A percentile compares a stretch with the other conserved stretches of the same genome.
Evolutionary conservation across 2,113 vertebrate genomes (phyloP).

Genomic region (Seriola quinqueradiata): DNA sequence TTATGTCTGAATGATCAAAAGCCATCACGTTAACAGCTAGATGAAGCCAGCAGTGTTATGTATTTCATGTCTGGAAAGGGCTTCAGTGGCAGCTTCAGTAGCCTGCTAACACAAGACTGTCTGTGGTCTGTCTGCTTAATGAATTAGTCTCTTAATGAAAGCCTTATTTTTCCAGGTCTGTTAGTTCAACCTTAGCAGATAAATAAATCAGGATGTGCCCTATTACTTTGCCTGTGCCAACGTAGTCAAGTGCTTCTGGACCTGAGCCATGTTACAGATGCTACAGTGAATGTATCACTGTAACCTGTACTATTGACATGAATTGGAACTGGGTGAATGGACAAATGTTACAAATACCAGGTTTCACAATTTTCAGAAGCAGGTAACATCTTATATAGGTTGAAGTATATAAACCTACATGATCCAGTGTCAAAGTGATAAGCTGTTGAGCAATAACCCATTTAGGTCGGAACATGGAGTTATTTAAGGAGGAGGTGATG

Average conservation of each 20-base stretch:
- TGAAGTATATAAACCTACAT: not conserved
- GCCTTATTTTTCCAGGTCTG: slow-evolving; percentile 9
- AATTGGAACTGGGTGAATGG: not conserved
- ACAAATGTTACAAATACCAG: slow-evolving; percentile 19
- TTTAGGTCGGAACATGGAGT: slow-evolving; percentile 21
- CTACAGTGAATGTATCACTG: not conserved
- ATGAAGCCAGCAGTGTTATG: not conserved
- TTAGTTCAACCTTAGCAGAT: slow-evolving; percentile 21
- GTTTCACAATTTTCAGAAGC: not conserved
- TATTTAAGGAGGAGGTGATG: slow-evolving; percentile 32
- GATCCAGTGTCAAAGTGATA: slow-evolving; percentile 12
- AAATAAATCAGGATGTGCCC: slow-evolving; percentile 4
- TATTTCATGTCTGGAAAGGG: not conserved
- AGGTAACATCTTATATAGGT: not conserved
- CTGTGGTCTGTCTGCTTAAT: slow-evolving; percentile 16
- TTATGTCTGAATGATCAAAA: not conserved
- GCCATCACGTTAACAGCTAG: not conserved
- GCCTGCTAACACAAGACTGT: not conserved
- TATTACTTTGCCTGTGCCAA: not conserved
- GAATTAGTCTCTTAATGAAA: slow-evolving; percentile 10
- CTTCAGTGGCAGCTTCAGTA: not conserved
- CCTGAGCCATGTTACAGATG: slow-evolving; percentile 16
- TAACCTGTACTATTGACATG: not conserved
- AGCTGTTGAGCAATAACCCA: slow-evolving; percentile 26
- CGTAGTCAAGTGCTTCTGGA: slow-evolving; percentile 21